Base-by-base conservation (phyloP, 2,888 invertebrate genomes). In the Drosophila histrio region DNA sequence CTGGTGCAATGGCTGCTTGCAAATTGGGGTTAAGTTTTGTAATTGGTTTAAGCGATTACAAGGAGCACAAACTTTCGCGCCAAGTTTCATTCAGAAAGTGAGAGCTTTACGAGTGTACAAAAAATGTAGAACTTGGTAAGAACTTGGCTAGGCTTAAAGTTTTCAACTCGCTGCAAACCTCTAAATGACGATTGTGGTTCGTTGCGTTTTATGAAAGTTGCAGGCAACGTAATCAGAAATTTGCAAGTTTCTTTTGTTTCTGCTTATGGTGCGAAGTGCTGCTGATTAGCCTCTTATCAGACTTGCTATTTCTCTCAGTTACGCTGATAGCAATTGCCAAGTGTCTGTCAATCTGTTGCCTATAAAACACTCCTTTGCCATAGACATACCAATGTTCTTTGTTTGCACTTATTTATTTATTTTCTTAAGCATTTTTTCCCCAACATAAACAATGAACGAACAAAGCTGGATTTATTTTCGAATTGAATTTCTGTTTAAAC, bases 21-120 rank as follows among this genome's bases (percentile, higher is more conserved):
- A 72, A 74, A 80, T 83, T 77, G 78, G 72, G 87, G 83, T 86
- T 86, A 86, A 78, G 82, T 80, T 86, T 65, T 72, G 70, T 83
- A 83, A 84, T 86, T 84, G 86, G 79, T 77, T 77, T 72, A 77
- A 75, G 75, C 72, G 77, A 77, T 85, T 82, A 63, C 69, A 72
- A 81, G 71, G 59, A 64, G 71, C 65, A 57, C 49, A 65, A 77
- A 77, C 63, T 72, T 77, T 66, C 61, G 28, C 52, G 13, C 41
- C 52, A 71, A 70, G 52, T 63, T 67, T 57, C 38, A 41, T 46
- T 53, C 53, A 15, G 52, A 67, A 36, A 15, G 43, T 7, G 19
- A 19, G 36, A 54, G 54, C 56, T 62, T 56, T 44, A 32, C 22
- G 59, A 71, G 49, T 30, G 9, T 36, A 36, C 21, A 22, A 30